Conservation (phyloP, 2,888 invertebrate genomes). For the Leucophora obtusa region DNA sequence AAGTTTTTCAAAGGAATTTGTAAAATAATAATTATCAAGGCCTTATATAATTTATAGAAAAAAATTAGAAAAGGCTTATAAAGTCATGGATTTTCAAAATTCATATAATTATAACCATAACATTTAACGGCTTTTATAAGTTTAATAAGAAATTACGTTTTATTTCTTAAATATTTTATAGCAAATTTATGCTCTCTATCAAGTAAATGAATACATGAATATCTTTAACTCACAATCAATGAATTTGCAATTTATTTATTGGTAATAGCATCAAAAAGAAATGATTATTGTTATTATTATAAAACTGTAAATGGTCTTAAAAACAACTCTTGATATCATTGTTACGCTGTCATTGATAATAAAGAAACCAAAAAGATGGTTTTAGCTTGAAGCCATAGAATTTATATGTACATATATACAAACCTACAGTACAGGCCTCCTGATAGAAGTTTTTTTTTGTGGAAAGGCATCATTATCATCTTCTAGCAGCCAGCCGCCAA, state of each 20-base stretch:
- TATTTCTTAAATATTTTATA: too few relatives aligned
- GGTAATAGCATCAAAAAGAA: constrained; percentile 25
- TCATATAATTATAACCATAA: too few relatives aligned
- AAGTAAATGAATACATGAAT: too few relatives aligned
- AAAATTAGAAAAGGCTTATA: too few relatives aligned
- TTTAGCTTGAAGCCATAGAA: constrained; percentile 51
- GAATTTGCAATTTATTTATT: constrained; percentile 43
- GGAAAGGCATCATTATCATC: constrained; percentile 42
- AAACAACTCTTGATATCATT: constrained; percentile 51
- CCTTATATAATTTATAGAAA: too few relatives aligned
- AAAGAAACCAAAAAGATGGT: constrained; percentile 74
- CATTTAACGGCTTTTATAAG: too few relatives aligned
- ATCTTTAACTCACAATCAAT: too few relatives aligned
- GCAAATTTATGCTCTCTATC: too few relatives aligned
- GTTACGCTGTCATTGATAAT: constrained; percentile 73
- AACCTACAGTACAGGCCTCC: neutral
- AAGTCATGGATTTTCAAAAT: too few relatives aligned
- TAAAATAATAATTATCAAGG: too few relatives aligned
- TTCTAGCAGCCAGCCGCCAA: constrained; percentile 50
- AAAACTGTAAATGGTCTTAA: constrained; percentile 48
- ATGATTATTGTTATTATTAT: constrained; percentile 38
- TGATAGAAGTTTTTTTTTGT: neutral
- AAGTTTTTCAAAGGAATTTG: too few relatives aligned
- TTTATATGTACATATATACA: constrained; percentile 14
- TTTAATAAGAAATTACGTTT: too few relatives aligned